Conservation (phyloP, 2,113 vertebrate species). For the Lanius ludovicianus region DNA sequence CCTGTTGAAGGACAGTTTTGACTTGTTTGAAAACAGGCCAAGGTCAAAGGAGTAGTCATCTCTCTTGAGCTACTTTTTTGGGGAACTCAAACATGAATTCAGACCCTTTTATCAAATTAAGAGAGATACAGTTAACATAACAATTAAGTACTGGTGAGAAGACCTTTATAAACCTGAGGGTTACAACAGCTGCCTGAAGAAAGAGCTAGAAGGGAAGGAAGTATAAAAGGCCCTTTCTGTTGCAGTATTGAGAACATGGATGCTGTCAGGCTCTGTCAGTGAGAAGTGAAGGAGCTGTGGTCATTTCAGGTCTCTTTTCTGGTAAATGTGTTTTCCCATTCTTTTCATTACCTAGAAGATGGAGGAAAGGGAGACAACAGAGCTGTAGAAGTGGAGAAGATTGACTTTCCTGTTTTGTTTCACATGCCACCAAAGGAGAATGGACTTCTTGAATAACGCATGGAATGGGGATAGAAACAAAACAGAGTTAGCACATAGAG, state of each 20-base stretch:
- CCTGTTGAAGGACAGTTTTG: background rate
- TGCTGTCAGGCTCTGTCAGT: background rate
- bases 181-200: background rate
- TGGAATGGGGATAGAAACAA: background rate
- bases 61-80: background rate
- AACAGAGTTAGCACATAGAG: background rate
- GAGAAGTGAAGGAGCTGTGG: background rate
- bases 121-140: background rate
- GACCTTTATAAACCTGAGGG: background rate
- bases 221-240: background rate
- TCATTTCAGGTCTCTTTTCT: background rate
- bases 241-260: fast-evolving
- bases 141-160: background rate
- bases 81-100: background rate
- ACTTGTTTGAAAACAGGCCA: background rate
- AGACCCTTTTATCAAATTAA: background rate
- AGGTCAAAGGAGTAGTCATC: background rate
- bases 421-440: background rate
- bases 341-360: background rate
- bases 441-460: background rate
- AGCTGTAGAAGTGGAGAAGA: background rate
- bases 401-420: background rate
- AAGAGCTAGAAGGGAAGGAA: background rate
- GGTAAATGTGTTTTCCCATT: background rate
- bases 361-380: background rate